Conservation (phyloP, 2,113 vertebrate genomes). For the Tachysurus fulvidraco region DNA sequence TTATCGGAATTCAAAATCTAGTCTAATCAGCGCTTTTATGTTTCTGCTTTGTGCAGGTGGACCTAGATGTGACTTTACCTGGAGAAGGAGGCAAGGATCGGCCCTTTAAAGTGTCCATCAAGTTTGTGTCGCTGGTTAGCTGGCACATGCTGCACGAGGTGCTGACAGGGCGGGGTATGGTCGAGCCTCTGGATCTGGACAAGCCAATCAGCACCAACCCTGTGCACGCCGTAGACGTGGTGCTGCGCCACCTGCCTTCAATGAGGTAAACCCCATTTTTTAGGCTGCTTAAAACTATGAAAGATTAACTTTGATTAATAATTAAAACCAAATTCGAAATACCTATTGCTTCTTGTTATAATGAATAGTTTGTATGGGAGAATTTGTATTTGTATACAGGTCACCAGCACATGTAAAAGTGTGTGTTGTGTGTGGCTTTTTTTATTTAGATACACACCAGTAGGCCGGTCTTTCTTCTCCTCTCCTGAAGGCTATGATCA, state of each 20-base stretch:
- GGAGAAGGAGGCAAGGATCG: constrained; percentile 97
- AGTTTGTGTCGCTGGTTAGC: constrained; percentile 93
- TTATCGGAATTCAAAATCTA: background rate
- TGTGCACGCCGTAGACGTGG: constrained; percentile 94
- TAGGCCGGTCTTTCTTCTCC: constrained; percentile 96
- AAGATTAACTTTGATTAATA: background rate
- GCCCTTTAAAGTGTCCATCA: constrained; percentile 92
- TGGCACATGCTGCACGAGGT: constrained; percentile 97
- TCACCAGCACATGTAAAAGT: background rate
- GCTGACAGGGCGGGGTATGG: constrained; percentile 82
- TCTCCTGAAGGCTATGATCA: constrained; percentile 95
- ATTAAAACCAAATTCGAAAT: background rate
- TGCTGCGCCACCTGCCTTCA: constrained; percentile 94
- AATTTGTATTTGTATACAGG: background rate
- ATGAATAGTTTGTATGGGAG: background rate
- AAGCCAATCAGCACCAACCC: constrained; percentile 97
- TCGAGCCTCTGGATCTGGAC: constrained; percentile 89
- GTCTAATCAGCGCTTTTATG: background rate
- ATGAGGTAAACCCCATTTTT: constrained; percentile 82
- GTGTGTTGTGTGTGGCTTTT: background rate
- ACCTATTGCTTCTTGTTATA: background rate
- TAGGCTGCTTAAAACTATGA: background rate
- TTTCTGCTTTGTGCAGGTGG: constrained; percentile 75
- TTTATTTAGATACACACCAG: constrained; percentile 86
- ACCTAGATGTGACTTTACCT: constrained; percentile 94